Conservation (phyloP, 2,113 vertebrate species). For the Grammomys surdaster region DNA sequence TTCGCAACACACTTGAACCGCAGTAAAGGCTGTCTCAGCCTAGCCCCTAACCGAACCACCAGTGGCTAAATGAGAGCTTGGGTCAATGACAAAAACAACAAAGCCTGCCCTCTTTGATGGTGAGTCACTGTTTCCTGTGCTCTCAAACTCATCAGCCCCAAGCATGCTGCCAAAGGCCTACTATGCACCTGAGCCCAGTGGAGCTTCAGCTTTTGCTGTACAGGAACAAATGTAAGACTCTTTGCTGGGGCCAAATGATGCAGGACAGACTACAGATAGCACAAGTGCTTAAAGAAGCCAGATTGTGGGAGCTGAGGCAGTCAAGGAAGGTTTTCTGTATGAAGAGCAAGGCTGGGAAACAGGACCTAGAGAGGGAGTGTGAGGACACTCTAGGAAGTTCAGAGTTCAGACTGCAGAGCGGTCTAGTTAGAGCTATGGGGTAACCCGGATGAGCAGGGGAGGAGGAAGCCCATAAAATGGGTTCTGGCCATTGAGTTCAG, state of each 20-base stretch:
- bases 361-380: background rate
- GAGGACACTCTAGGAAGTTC: background rate
- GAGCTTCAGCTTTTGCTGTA: background rate
- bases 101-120: slow-evolving; percentile 10
- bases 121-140: background rate
- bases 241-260: background rate
- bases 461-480: background rate
- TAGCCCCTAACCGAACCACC: background rate
- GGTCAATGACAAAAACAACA: slow-evolving; percentile 63
- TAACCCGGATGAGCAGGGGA: background rate
- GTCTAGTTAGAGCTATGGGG: background rate
- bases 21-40: background rate
- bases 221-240: background rate
- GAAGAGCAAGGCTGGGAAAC: background rate
- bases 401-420: background rate
- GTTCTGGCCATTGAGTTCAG: background rate
- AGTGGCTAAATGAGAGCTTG: slow-evolving; percentile 1
- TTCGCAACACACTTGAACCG: background rate
- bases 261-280: background rate
- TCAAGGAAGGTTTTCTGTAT: slow-evolving; percentile 7
- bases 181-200: background rate
- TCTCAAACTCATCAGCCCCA: background rate
- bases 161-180: background rate
- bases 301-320: background rate
- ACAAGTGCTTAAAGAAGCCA: background rate